Conservation (phyloP, 1,140 invertebrate species). For the Drosophila busckii region DNA sequence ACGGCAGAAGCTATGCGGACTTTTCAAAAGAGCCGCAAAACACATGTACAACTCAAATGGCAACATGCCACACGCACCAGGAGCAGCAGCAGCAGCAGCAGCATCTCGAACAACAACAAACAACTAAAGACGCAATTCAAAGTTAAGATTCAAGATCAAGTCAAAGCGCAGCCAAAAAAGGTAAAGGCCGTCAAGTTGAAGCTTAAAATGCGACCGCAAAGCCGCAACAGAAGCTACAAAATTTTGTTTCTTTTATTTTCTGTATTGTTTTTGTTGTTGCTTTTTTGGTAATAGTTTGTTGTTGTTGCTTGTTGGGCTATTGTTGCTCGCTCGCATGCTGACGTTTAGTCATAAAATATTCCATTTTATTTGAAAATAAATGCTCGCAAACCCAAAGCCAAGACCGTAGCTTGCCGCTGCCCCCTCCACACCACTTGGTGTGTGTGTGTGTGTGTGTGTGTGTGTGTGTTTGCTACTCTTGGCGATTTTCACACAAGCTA, state of each 20-base stretch:
- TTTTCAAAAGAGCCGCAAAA: conserved; percentile 67
- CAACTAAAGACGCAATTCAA: conserved; percentile 19
- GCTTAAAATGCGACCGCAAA: conserved; percentile 50
- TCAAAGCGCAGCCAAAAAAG: conserved; percentile 55
- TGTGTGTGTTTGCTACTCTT: too few relatives aligned
- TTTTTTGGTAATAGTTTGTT: conserved; percentile 66
- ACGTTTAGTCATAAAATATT: conserved; percentile 75
- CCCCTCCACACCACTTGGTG: too few relatives aligned
- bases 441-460: too few relatives aligned
- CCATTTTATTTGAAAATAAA: conserved; percentile 67
- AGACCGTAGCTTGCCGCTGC: conserved; percentile 6
- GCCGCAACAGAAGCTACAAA: conserved; percentile 72
- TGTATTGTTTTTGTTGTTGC: conserved; percentile 10
- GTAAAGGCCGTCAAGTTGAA: conserved; percentile 54
- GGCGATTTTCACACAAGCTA: conserved; percentile 62
- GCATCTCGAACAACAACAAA: conserved; percentile 8
- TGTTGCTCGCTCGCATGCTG: conserved; percentile 46
- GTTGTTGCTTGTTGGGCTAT: conserved; percentile 40
- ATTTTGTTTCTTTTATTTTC: conserved; percentile 39
- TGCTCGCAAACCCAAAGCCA: conserved; percentile 11
- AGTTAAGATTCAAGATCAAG: conserved; percentile 34
- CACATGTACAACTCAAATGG: conserved; percentile 76
- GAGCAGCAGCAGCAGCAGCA: conserved; percentile 21
- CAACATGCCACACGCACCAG: conserved; percentile 71
- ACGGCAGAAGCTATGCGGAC: conserved; percentile 17